phyloP scores from a whole-genome alignment of 2,113 vertebrate species.

The Hymenochirus boettgeri region DNA sequence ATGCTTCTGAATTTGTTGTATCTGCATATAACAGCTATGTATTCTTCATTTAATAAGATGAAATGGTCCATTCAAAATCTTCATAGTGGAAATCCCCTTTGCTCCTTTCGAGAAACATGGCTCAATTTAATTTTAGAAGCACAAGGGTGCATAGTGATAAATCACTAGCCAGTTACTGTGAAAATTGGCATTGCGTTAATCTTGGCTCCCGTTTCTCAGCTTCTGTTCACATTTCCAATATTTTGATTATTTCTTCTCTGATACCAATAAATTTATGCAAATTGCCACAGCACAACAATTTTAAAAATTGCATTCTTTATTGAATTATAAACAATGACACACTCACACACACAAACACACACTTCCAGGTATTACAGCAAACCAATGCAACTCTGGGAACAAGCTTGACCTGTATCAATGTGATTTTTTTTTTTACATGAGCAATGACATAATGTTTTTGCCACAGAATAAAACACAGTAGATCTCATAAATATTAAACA shows the following conservation, averaged over 20 bases:
- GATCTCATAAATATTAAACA: too few species aligned
- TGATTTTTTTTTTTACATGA: too few species aligned
- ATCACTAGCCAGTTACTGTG: constrained; percentile 15
- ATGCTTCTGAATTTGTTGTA: constrained; percentile 15
- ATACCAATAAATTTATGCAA: neutral
- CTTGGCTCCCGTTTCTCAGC: constrained; percentile 4
- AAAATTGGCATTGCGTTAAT: constrained; percentile 4
- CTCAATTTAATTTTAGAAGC: constrained; percentile 32
- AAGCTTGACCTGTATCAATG: too few species aligned
- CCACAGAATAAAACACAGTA: too few species aligned
- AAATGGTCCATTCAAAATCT: constrained; percentile 24
- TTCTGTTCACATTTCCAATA: constrained; percentile 4
- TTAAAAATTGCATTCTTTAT: neutral
- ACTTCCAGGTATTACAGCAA: neutral
- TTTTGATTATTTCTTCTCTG: constrained; percentile 7
- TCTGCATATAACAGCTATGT: constrained; percentile 8
- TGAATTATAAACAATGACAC: neutral
- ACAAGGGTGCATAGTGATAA: constrained; percentile 19
- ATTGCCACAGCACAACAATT: neutral
- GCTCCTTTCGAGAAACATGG: constrained; percentile 30
- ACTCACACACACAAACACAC: neutral
- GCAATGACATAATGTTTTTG: too few species aligned
- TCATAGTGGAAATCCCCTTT: constrained; percentile 19
- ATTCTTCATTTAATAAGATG: constrained; percentile 32
- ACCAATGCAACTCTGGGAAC: neutral